Evolutionary conservation across 2,113 vertebrate species (phyloP).

Genomic region (Campylomormyrus numenius): DNA sequence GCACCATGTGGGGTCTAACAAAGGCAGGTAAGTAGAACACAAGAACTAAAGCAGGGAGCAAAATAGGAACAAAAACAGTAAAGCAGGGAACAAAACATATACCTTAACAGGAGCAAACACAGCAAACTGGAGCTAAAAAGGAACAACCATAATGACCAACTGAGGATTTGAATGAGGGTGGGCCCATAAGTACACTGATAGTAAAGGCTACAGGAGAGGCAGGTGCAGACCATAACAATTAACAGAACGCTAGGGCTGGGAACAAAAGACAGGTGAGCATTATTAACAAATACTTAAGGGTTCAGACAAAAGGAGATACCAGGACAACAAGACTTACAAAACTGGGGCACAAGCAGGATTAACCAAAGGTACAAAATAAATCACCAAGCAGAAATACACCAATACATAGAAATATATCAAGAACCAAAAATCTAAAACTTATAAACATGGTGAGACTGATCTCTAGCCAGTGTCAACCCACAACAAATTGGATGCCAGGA

Average conservation of each 20-base stretch:
- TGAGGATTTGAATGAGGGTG: background rate
- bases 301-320: background rate
- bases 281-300: background rate
- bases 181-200: background rate
- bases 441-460: background rate
- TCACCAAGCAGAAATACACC: background rate
- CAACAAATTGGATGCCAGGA: background rate
- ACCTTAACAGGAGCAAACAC: background rate
- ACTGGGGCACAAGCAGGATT: background rate
- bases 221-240: background rate
- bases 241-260: background rate
- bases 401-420: background rate
- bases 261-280: background rate
- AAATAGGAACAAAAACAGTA: background rate
- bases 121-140: background rate
- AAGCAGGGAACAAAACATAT: background rate
- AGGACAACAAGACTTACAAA: background rate
- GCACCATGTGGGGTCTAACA: background rate
- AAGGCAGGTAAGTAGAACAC: background rate
- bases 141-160: background rate
- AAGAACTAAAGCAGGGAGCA: background rate
- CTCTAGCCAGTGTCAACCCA: background rate
- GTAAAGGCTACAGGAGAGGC: background rate
- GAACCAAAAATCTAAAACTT: background rate
- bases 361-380: background rate